Conservation (phyloP, 2,888 invertebrate genomes). For the Eristalis arbustorum region DNA sequence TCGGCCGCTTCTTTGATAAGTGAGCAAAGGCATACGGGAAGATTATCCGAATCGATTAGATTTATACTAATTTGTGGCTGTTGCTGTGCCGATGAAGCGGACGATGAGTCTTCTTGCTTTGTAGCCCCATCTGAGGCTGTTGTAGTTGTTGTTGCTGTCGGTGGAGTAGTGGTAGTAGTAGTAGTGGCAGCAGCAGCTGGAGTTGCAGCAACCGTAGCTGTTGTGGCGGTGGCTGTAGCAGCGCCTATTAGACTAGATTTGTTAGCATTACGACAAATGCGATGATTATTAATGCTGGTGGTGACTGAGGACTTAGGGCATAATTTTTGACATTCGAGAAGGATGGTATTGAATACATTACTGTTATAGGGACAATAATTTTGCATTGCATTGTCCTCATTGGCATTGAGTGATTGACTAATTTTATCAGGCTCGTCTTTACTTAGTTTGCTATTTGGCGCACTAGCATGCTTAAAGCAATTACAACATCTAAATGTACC, state of each 20-base stretch:
- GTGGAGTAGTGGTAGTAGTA: background rate
- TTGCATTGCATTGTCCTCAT: constrained; percentile 69
- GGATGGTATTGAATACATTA: constrained; percentile 72
- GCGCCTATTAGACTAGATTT: constrained; percentile 62
- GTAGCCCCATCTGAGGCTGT: constrained; percentile 3
- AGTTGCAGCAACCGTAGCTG: constrained; percentile 1
- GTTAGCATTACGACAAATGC: constrained; percentile 60
- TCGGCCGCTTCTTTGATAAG: constrained; percentile 69
- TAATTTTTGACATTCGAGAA: constrained; percentile 73
- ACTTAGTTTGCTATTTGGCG: constrained; percentile 80
- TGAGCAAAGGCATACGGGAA: constrained; percentile 77
- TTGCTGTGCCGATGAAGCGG: constrained; percentile 58
- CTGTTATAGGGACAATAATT: constrained; percentile 73
- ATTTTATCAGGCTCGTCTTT: constrained; percentile 70
- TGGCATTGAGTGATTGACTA: constrained; percentile 69
- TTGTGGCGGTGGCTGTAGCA: constrained; percentile 16
- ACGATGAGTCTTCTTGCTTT: constrained; percentile 57
- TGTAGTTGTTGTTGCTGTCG: constrained; percentile 4
- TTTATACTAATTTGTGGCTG: constrained; percentile 77
- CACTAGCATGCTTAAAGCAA: constrained; percentile 78
- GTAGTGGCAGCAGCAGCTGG: background rate
- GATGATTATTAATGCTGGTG: constrained; percentile 61
- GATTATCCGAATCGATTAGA: constrained; percentile 82
- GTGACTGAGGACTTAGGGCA: constrained; percentile 70
- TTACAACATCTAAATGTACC: constrained; percentile 87